A percentile compares a stretch with the other conserved stretches of the same genome.
phyloP scores from a whole-genome alignment of 2,113 vertebrate genomes.

The Damaliscus lunatus region DNA sequence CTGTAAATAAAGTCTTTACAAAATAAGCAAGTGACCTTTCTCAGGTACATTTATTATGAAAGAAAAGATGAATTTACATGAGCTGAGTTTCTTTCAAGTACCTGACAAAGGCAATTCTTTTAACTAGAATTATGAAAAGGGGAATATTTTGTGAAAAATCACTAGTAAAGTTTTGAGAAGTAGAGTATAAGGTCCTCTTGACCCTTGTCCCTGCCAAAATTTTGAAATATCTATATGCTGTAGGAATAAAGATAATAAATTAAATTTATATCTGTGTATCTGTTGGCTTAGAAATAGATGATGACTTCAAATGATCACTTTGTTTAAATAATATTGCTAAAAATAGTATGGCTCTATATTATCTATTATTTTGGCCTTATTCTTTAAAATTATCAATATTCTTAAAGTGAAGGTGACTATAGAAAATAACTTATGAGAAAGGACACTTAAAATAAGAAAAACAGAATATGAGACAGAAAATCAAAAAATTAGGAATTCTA shows the following conservation, averaged over 20 bases:
- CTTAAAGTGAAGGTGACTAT: not conserved
- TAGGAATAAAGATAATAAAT: conserved; percentile 37
- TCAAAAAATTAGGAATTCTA: not conserved
- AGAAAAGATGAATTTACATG: not conserved
- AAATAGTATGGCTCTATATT: not conserved
- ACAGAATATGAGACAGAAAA: not conserved
- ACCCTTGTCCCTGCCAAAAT: not conserved
- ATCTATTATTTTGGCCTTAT: not conserved
- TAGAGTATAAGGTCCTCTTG: not conserved
- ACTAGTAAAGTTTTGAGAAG: not conserved
- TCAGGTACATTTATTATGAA: not conserved
- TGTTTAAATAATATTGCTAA: conserved; percentile 14
- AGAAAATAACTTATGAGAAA: not conserved
- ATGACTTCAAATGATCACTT: not conserved
- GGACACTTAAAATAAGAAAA: not conserved
- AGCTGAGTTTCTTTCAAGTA: conserved; percentile 14
- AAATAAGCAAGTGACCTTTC: not conserved
- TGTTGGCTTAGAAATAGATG: not conserved
- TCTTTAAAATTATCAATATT: not conserved
- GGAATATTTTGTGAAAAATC: not conserved
- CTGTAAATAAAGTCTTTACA: not conserved
- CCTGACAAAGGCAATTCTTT: not conserved
- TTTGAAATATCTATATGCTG: not conserved
- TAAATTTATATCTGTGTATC: conserved; percentile 16
- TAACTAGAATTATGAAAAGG: not conserved